Percentiles rank a stretch among this genome's conserved stretches.
These are phyloP conservation scores for Palythoa heliodiscus DNA, from an alignment of 92 coral and sea anemone species.

Conservation along the genomic window DNA sequence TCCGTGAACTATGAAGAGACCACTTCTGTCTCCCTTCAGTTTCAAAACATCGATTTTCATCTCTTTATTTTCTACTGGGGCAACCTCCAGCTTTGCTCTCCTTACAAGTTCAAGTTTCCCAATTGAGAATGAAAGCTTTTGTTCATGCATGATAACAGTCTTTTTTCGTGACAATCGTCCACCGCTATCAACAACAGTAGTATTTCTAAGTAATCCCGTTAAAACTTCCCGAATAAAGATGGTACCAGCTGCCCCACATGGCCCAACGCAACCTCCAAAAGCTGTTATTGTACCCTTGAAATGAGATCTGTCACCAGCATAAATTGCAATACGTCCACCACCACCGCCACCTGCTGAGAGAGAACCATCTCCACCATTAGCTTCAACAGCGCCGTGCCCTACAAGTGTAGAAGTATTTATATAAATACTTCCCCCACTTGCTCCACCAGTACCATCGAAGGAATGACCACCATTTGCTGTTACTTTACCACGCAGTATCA, in stretches of 20 bases:
- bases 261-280: slow-evolving; percentile 65
- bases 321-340: slow-evolving; percentile 69
- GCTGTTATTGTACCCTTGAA: slow-evolving; percentile 54
- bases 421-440: slow-evolving; percentile 68
- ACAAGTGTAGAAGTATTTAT: slow-evolving; percentile 48
- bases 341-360: slow-evolving; percentile 57
- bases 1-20: slow-evolving; percentile 50
- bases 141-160: slow-evolving; percentile 72
- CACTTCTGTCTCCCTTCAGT: slow-evolving; percentile 67
- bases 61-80: slow-evolving; percentile 33
- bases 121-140: slow-evolving; percentile 46
- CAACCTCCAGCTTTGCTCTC: slow-evolving; percentile 60
- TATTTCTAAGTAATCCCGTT: slow-evolving; percentile 58
- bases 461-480: slow-evolving; percentile 57
- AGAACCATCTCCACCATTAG: slow-evolving; percentile 57
- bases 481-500: slow-evolving; percentile 57
- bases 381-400: slow-evolving; percentile 60
- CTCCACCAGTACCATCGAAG: slow-evolving; percentile 53
- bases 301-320: slow-evolving; percentile 42
- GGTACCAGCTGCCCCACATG: slow-evolving; percentile 71
- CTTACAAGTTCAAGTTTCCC: slow-evolving; percentile 54
- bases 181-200: slow-evolving; percentile 63
- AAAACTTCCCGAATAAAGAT: slow-evolving; percentile 60
- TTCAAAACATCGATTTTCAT: slow-evolving; percentile 56
- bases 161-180: slow-evolving; percentile 49